Conservation (phyloP, 2,888 invertebrate species). For the Rhagium mordax region DNA sequence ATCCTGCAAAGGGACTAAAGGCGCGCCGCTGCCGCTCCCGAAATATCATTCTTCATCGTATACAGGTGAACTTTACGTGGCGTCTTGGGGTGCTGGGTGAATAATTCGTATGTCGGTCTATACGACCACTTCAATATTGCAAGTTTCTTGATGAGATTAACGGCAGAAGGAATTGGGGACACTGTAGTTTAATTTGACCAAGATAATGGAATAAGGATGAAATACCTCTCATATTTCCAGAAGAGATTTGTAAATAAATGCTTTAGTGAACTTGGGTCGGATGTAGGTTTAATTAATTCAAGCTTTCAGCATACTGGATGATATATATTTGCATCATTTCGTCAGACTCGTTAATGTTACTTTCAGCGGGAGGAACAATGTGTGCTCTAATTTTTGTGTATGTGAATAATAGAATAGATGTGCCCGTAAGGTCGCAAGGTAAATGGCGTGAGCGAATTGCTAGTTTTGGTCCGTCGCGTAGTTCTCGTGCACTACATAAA, state of each 20-base stretch:
- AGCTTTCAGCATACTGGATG: constrained; percentile 16
- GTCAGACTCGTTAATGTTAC: background rate
- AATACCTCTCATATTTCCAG: constrained; percentile 29
- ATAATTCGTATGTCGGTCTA: constrained; percentile 41
- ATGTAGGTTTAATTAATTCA: constrained; percentile 28
- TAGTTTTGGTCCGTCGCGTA: too few relatives aligned
- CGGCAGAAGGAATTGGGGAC: constrained; percentile 26
- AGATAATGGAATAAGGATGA: constrained; percentile 40
- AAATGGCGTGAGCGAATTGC: too few relatives aligned
- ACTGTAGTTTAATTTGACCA: constrained; percentile 39
- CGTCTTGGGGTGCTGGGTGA: constrained; percentile 28
- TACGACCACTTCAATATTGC: constrained; percentile 39
- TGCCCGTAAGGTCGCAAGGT: too few relatives aligned
- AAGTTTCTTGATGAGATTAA: constrained; percentile 39
- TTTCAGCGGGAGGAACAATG: too few relatives aligned
- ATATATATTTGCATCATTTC: constrained; percentile 15
- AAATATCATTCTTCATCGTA: constrained; percentile 19
- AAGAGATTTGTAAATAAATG: constrained; percentile 37
- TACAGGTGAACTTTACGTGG: constrained; percentile 24
- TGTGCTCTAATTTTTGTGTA: too few relatives aligned
- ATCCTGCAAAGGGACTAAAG: background rate
- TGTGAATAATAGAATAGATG: too few relatives aligned
- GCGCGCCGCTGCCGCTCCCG: background rate
- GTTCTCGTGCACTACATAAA: too few relatives aligned
- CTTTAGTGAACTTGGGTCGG: constrained; percentile 21